phyloP scores from a whole-genome alignment of 2,888 invertebrate genomes.

The Ichneumoninae sp. region DNA sequence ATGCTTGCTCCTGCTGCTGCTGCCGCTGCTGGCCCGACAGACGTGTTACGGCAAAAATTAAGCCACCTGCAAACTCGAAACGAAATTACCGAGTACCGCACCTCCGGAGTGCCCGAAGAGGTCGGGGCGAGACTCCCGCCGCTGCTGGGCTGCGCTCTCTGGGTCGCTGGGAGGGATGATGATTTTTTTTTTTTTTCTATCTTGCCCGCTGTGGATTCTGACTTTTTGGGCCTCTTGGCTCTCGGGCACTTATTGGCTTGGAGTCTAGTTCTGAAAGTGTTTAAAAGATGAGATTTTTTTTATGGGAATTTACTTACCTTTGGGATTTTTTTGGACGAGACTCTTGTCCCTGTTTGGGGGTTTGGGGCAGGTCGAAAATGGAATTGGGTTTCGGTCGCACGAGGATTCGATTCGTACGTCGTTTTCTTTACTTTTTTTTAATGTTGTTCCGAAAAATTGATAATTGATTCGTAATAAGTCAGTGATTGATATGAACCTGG shows the following conservation, averaged over 20 bases:
- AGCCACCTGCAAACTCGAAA: constrained; percentile 79
- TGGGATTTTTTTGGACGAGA: no score
- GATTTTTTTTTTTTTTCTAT: constrained; percentile 62
- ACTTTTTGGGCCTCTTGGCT: constrained; percentile 59
- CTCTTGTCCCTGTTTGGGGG: no score
- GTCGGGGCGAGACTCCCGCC: neutral
- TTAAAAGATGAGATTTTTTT: neutral
- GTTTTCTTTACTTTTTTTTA: neutral
- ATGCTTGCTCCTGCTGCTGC: constrained; percentile 54
- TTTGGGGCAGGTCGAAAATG: no score
- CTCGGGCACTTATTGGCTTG: neutral
- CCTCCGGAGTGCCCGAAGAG: constrained; percentile 28
- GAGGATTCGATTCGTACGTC: neutral
- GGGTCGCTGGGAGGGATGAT: constrained; percentile 49
- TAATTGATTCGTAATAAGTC: constrained; percentile 42
- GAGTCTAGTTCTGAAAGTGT: neutral
- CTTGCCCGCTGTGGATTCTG: constrained; percentile 63
- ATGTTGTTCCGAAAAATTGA: neutral
- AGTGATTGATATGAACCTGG: constrained; percentile 26
- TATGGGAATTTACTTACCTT: no score
- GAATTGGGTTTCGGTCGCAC: neutral
- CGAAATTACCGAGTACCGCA: constrained; percentile 67
- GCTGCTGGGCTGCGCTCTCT: constrained; percentile 27
- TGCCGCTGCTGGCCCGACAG: constrained; percentile 70
- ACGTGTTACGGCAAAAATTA: constrained; percentile 84